Evolutionary conservation across 2,797 vertebrate genomes (phyloP).

Genomic region (Petrocephalus sullivani): DNA sequence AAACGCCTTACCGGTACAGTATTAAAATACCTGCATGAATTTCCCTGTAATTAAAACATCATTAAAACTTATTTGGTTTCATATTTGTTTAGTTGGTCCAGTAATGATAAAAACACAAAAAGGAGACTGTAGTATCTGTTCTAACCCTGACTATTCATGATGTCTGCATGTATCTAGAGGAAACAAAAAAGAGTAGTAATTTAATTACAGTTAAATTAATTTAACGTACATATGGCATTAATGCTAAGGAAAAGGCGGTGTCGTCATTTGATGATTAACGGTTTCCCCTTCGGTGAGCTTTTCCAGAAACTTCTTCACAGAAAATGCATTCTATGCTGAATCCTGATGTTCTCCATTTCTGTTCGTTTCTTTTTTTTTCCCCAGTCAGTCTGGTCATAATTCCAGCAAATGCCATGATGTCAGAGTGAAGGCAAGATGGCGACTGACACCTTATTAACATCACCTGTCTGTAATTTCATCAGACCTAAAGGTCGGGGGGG

Average conservation of each 20-base stretch:
- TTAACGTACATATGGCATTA: not conserved
- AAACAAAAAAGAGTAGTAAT: not conserved
- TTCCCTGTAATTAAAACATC: conserved; percentile 16
- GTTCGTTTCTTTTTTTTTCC: conserved; percentile 10
- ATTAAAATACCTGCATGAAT: conserved; percentile 11
- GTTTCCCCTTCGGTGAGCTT: not conserved
- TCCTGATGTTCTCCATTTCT: not conserved
- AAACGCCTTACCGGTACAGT: not conserved
- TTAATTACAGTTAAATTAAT: not conserved
- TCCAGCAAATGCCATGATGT: conserved; percentile 25
- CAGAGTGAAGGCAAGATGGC: conserved; percentile 18
- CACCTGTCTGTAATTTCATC: conserved; percentile 19
- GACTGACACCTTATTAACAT: conserved; percentile 23
- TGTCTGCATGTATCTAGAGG: not conserved
- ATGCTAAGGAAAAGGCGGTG: conserved; percentile 9
- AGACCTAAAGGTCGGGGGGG: conserved; percentile 18
- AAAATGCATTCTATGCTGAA: conserved; percentile 3
- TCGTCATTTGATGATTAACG: not conserved
- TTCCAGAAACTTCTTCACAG: conserved; percentile 13
- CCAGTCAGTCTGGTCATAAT: not conserved
- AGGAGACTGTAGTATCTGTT: conserved; percentile 15
- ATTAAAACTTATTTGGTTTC: conserved; percentile 9
- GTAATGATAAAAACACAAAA: not conserved
- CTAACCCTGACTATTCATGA: conserved; percentile 5
- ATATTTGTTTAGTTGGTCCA: conserved; percentile 28